Conservation (phyloP, 2,888 invertebrate genomes). For the Drosophila basisetae region DNA sequence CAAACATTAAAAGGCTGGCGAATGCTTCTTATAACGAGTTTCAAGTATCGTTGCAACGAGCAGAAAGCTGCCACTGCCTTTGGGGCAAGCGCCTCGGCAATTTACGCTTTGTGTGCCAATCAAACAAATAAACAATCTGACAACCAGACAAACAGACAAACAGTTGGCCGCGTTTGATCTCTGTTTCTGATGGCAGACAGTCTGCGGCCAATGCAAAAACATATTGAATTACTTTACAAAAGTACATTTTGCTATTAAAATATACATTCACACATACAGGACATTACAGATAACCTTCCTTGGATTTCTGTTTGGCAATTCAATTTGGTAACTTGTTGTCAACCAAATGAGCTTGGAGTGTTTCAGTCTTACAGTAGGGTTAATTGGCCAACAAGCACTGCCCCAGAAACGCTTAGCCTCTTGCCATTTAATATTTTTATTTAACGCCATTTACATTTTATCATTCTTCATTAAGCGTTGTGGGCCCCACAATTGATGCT, state of each 20-base stretch:
- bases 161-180: conserved; percentile 46
- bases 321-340: conserved; percentile 77
- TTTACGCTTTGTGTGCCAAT: conserved; percentile 70
- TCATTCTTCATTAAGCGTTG: conserved; percentile 71
- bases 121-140: conserved; percentile 60
- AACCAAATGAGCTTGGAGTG: conserved; percentile 35
- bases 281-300: not conserved
- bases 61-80: conserved; percentile 5
- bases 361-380: not conserved
- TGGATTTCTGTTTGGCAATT: conserved; percentile 21
- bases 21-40: conserved; percentile 61
- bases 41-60: conserved; percentile 62
- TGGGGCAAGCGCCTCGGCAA: conserved; percentile 36
- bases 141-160: conserved; percentile 14
- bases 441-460: conserved; percentile 67
- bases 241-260: conserved; percentile 31
- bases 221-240: conserved; percentile 73
- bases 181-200: conserved; percentile 18
- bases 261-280: not conserved
- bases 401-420: conserved; percentile 53
- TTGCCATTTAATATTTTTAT: conserved; percentile 68
- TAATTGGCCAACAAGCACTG: conserved; percentile 46
- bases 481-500: conserved; percentile 12
- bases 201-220: conserved; percentile 67
- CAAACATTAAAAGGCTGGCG: conserved; percentile 73